phyloP scores from a whole-genome alignment of 2,888 invertebrate genomes.

The Torymus texanus region DNA sequence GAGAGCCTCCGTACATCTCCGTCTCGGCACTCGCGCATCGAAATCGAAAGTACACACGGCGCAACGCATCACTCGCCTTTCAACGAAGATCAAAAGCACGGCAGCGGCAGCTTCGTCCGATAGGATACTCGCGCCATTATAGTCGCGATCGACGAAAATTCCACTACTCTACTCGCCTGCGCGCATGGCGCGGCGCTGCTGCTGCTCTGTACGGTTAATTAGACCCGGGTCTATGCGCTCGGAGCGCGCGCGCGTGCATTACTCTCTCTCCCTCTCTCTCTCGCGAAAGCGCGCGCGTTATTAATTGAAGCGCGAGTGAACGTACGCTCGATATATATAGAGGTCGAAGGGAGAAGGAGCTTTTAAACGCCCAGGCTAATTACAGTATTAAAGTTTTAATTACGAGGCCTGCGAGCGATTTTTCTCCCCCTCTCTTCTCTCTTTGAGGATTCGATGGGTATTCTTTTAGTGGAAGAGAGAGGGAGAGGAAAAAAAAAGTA shows the following conservation, averaged over 20 bases:
- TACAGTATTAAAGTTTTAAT: slow-evolving; percentile 29
- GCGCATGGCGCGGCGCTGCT: no score
- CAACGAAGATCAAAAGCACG: no score
- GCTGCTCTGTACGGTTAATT: slow-evolving; percentile 7
- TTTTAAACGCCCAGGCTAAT: slow-evolving; percentile 23
- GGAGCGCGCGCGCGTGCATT: background rate
- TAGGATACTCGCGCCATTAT: no score
- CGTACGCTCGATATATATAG: background rate
- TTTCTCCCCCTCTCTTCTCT: background rate
- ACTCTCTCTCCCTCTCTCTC: background rate
- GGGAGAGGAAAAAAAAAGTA: no score
- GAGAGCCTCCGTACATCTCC: no score
- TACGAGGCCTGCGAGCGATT: background rate
- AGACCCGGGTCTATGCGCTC: background rate
- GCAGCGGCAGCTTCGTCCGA: no score
- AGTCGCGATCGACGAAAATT: no score
- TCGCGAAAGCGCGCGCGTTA: background rate
- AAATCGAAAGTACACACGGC: no score
- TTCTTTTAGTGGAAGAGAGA: background rate
- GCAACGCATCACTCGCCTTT: no score
- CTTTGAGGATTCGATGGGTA: slow-evolving; percentile 6
- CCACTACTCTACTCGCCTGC: no score
- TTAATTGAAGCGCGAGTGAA: slow-evolving; percentile 16
- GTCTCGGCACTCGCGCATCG: no score
- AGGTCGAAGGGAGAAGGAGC: slow-evolving; percentile 3